Base-by-base conservation (phyloP, 2,797 vertebrate species). In the Poecilia picta region DNA sequence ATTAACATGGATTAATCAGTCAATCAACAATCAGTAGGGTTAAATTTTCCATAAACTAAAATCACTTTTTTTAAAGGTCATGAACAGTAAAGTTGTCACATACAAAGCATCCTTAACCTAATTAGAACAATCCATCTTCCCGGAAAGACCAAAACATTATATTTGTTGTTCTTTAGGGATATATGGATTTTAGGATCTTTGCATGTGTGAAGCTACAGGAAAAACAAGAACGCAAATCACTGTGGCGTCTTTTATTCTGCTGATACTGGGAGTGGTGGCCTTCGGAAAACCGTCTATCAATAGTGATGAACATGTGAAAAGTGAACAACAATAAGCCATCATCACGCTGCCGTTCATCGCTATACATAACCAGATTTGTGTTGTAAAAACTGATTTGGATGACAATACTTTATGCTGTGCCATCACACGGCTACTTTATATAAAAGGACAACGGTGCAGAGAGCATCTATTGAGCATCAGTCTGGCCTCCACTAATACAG, bases 341-440 rank as follows among this genome's bases (percentile, higher is more conserved):
- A 74, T 76, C 75, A 31, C 81, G 74, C 77, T 10, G 70, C 43
- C 33, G 66, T 8, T 85, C 55, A 13, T 84, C 43, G 73, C 91
- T 87, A 87, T 83, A 90, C 90, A 83, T 90, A 85, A 87, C 80
- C 86, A 86, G 81, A 89, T 91, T 80, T 87, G 89, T 82, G 73
- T 89, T 84, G 92, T 91, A 82, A 90, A 53, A 85, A 90, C 87
- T 73, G 28, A 90, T 92, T 91, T 91, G 91, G 88, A 92, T 89
- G 85, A 94, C 89, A 93, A 94, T 90, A 92, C 92, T 90, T 94
- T 94, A 87, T 93, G 93, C 93, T 94, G 92, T 88, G 91, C 90
- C 90, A 94, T 94, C 93, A 94, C 83, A 88, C 81, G 36, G 80
- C 90, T 83, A 89, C 82, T 90, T 93, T 81, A 91, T 92, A 92